Conservation (phyloP, 2,888 invertebrate species). For the Hololepta plana region DNA sequence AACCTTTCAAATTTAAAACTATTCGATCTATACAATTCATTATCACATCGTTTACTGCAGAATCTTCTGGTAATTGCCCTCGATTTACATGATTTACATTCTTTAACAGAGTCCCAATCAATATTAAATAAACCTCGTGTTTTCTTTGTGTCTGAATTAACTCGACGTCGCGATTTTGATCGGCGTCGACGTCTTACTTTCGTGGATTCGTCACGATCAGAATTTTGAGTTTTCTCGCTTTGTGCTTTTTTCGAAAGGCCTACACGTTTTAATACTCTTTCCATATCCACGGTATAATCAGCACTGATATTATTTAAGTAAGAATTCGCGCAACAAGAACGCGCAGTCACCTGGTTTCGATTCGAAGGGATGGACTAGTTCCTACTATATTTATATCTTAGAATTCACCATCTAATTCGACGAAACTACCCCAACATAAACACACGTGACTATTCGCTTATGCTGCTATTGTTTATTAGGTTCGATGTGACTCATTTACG, state of each 20-base stretch:
- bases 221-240: conserved; percentile 10
- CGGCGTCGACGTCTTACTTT: conserved; percentile 18
- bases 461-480: background rate
- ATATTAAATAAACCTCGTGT: conserved; percentile 27
- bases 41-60: conserved; percentile 59
- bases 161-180: conserved; percentile 21
- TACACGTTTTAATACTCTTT: conserved; percentile 27
- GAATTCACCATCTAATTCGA: too few relatives aligned
- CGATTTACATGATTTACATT: conserved; percentile 35
- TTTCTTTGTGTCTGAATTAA: conserved; percentile 18
- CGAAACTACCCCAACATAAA: conserved; percentile 9
- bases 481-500: too few relatives aligned
- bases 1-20: conserved; percentile 79
- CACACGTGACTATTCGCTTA: conserved; percentile 7
- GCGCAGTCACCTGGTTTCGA: conserved; percentile 18
- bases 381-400: too few relatives aligned
- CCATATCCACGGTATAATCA: conserved; percentile 23
- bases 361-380: too few relatives aligned
- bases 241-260: conserved; percentile 23
- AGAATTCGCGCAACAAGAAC: conserved; percentile 14
- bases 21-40: conserved; percentile 71
- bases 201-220: conserved; percentile 11
- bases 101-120: conserved; percentile 35
- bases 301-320: conserved; percentile 15
- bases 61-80: conserved; percentile 47